Evolutionary conservation across 1,140 invertebrate species (phyloP), one percentile per base, ranked within the genome.

Genomic region (Zaprionus capensis): DNA sequence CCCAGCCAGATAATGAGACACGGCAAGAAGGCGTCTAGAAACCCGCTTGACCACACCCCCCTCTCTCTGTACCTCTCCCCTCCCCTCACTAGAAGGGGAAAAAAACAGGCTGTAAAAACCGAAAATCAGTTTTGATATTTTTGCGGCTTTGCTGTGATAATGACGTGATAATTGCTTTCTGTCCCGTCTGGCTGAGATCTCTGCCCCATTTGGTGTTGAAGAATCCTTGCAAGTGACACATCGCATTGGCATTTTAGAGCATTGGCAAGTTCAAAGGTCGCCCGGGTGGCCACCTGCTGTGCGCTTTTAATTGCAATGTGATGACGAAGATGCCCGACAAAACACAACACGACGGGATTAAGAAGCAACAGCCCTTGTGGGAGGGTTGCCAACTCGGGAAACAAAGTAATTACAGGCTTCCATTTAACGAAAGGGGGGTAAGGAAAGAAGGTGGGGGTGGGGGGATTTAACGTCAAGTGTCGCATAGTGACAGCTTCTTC

Each of bases 221-320:
- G 91, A 92, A 92, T 78, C 88, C 91, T 81, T 91, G 91, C 85
- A 92, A 92, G 85, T 92, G 91, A 92, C 83, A 86, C 78, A 75
- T 34, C 31, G 3, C 31, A 34, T 80, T 80, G 84, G 90, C 71
- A 64, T 80, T 91, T 81, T 83, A 82, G 74, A 69, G 28, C 79
- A n/a, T 11, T 9, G 31, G 28, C n/a, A 56, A 90, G 91, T 91
- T 92, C 91, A 92, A 91, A 92, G 91, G 73, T 71, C 55, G 17
- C 65, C 24, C 26, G 28, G 64, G 51, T 20, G 2, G 38, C 78
- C 91, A 92, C 91, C 91, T 92, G 91, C 80, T 78, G 91, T 55
- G 91, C 68, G 57, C 72, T 92, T 92, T 92, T 92, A 92, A 92
- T 92, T 92, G 90, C 91, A 82, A 79, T 61, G 84, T 87, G 64